Evolutionary conservation across 1,140 invertebrate species (phyloP).

Genomic region (Pissodes strobi): DNA sequence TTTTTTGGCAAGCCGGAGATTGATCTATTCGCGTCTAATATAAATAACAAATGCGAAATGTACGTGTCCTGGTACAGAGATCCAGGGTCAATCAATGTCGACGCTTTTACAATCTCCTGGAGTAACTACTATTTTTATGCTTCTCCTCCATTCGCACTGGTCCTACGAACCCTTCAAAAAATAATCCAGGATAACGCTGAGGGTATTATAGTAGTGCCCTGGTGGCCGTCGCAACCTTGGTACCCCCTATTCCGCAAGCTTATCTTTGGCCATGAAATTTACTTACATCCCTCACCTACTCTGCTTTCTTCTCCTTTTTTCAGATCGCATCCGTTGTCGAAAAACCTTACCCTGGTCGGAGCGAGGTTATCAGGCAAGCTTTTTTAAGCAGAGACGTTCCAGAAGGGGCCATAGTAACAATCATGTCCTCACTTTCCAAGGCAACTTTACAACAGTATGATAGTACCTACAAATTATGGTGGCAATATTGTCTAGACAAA

Average conservation of each 20-base stretch:
- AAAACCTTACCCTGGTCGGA: constrained; percentile 12
- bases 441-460: too few species aligned
- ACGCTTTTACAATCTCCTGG: not conserved
- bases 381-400: too few species aligned
- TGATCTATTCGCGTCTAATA: too few species aligned
- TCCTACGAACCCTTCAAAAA: constrained; percentile 2
- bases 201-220: not conserved
- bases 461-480: too few species aligned
- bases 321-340: too few species aligned
- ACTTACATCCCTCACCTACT: not conserved
- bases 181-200: too few species aligned
- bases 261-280: not conserved
- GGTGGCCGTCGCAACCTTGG: constrained; percentile 12
- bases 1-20: constrained; percentile 4
- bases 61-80: too few species aligned
- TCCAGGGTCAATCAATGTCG: constrained; percentile 1
- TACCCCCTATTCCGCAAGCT: constrained; percentile 9
- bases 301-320: constrained; percentile 10
- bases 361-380: too few species aligned
- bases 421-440: not conserved
- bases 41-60: too few species aligned
- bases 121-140: constrained; percentile 2
- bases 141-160: not conserved
- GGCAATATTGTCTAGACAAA: not conserved
- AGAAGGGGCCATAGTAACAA: not conserved